A percentile compares a stretch with the other conserved stretches of the same genome.
Conservation (phyloP, 2,888 invertebrate genomes). For the Diloba caeruleocephala region DNA sequence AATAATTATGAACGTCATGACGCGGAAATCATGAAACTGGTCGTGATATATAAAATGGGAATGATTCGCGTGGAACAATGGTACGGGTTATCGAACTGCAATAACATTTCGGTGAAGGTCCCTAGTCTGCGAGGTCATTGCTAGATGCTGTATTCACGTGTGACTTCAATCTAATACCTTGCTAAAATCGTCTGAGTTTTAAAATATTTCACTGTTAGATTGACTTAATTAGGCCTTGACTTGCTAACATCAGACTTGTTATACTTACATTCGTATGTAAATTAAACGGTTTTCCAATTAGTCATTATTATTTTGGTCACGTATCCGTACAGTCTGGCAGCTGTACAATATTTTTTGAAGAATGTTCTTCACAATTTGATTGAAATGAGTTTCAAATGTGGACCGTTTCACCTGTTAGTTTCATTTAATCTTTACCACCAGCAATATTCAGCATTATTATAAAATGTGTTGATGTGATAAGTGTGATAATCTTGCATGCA, state of each 20-base stretch:
- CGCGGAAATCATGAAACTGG: conserved; percentile 83
- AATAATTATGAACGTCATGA: conserved; percentile 79
- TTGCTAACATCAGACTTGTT: background rate
- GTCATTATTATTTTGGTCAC: no score
- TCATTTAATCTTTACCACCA: no score
- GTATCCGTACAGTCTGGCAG: no score
- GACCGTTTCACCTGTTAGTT: no score
- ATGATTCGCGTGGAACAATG: conserved; percentile 82
- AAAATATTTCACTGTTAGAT: conserved; percentile 21
- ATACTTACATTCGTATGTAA: background rate
- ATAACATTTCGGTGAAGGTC: conserved; percentile 87
- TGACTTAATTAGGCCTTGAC: conserved; percentile 6
- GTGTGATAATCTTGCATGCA: no score
- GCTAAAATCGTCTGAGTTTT: conserved; percentile 21
- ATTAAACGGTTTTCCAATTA: no score
- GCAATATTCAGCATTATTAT: no score
- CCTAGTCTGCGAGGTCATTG: conserved; percentile 77
- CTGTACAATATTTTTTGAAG: no score
- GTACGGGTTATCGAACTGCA: conserved; percentile 80
- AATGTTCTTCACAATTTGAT: no score
- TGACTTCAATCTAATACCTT: conserved; percentile 51
- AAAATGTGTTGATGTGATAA: no score
- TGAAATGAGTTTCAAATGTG: no score
- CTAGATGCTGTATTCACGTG: conserved; percentile 61
- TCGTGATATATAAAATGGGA: conserved; percentile 84